These are phyloP conservation scores for Gambusia yucatana DNA, from an alignment of 2,797 vertebrate species.

Conservation along the genomic window DNA sequence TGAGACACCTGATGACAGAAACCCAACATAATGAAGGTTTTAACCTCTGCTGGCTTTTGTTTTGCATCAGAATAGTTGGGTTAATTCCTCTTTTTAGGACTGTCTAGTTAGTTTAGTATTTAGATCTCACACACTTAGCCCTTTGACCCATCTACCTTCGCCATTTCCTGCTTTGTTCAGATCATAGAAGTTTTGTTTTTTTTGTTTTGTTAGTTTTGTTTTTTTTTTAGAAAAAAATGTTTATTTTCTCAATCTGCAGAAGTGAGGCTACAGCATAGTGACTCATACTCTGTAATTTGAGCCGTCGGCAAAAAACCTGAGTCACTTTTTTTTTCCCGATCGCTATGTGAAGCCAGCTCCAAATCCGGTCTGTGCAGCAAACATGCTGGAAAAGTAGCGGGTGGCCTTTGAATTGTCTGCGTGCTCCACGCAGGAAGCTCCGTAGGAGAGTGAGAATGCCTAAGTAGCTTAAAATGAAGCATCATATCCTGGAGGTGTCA, in stretches of 20 bases:
- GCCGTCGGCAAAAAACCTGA: constrained; percentile 31
- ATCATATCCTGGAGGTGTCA: constrained; percentile 48
- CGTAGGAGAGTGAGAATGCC: constrained; percentile 26
- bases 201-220: constrained; percentile 18
- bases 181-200: constrained; percentile 25
- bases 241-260: constrained; percentile 42
- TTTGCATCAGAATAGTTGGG: constrained; percentile 43
- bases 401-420: constrained; percentile 25
- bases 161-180: neutral
- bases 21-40: constrained; percentile 47
- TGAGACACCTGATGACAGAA: constrained; percentile 46
- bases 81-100: constrained; percentile 51
- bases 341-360: constrained; percentile 12
- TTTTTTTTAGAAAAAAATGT: constrained; percentile 24
- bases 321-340: constrained; percentile 10
- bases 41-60: constrained; percentile 58
- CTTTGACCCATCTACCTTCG: neutral
- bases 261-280: constrained; percentile 39
- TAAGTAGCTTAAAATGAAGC: constrained; percentile 43
- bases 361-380: constrained; percentile 30
- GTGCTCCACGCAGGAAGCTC: constrained; percentile 27
- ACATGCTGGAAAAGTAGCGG: constrained; percentile 25
- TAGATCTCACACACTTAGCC: constrained; percentile 23
- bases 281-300: constrained; percentile 36
- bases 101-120: constrained; percentile 55